Evolutionary conservation across 2,113 vertebrate species (phyloP).

Genomic region (Empidonax alnorum): DNA sequence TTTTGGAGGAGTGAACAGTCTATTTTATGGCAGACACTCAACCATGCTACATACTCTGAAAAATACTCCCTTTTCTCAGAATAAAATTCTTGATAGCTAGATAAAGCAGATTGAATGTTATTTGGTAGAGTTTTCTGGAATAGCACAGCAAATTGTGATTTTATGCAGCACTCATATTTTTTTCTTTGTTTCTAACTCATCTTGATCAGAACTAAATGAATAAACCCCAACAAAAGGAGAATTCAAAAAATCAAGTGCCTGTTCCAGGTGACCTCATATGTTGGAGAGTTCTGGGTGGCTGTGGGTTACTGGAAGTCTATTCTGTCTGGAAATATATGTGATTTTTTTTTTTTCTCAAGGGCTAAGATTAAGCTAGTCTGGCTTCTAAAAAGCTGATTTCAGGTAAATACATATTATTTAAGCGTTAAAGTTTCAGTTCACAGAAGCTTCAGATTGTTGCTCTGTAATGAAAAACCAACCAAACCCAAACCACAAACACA

Average conservation of each 20-base stretch:
- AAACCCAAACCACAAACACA: neutral
- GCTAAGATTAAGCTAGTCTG: neutral
- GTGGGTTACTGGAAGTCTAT: slow-evolving; percentile 47
- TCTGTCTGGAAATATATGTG: neutral
- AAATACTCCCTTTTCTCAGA: slow-evolving; percentile 39
- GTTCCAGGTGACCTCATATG: slow-evolving; percentile 56
- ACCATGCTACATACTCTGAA: neutral
- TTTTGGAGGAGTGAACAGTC: neutral
- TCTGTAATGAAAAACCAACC: neutral
- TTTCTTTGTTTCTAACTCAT: neutral
- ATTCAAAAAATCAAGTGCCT: neutral
- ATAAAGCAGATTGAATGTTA: neutral
- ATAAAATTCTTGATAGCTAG: slow-evolving; percentile 24
- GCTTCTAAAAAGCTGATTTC: neutral
- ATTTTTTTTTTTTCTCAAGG: neutral
- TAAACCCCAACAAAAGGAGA: slow-evolving; percentile 45
- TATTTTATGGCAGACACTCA: slow-evolving; percentile 40
- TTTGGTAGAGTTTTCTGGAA: neutral
- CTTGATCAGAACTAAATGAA: slow-evolving; percentile 30
- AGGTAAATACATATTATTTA: neutral
- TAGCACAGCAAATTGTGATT: neutral
- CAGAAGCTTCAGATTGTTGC: neutral
- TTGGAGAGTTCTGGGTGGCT: slow-evolving; percentile 44
- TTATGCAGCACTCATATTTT: neutral
- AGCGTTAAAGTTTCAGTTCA: neutral